Conservation (phyloP, 1,140 invertebrate genomes). For the Hydropsyche tenuis region DNA sequence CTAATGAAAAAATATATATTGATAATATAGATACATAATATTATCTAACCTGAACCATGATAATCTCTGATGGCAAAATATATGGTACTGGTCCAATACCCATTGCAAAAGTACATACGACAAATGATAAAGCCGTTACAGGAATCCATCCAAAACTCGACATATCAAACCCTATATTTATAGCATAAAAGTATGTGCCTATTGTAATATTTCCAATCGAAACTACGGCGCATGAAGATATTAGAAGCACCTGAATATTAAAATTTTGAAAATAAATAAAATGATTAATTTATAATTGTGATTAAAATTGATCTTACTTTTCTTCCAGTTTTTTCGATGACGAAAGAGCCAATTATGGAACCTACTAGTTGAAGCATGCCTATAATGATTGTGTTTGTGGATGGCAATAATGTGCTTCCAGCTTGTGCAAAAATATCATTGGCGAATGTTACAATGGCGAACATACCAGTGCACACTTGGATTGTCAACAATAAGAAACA, state of each 20-base stretch:
- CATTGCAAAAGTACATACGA: slow-evolving; percentile 52
- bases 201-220: slow-evolving; percentile 1
- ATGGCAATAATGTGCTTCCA: neutral
- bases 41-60: slow-evolving; percentile 52
- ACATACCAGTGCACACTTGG: slow-evolving; percentile 20
- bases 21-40: no score
- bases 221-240: slow-evolving; percentile 25
- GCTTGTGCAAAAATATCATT: slow-evolving; percentile 23
- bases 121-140: slow-evolving; percentile 52
- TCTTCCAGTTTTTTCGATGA: slow-evolving; percentile 54
- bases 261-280: neutral
- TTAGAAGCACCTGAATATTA: slow-evolving; percentile 28
- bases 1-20: no score
- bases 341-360: slow-evolving; percentile 50
- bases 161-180: slow-evolving; percentile 25
- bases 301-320: slow-evolving; percentile 45
- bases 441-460: slow-evolving; percentile 12
- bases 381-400: neutral
- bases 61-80: slow-evolving; percentile 52
- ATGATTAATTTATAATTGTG: neutral
- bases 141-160: slow-evolving; percentile 26
- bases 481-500: slow-evolving; percentile 11
- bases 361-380: slow-evolving; percentile 22
- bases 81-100: slow-evolving; percentile 53
- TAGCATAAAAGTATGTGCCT: slow-evolving; percentile 34